Base-by-base conservation (phyloP, 2,888 invertebrate genomes). In the Gonocerus acuteangulatus region DNA sequence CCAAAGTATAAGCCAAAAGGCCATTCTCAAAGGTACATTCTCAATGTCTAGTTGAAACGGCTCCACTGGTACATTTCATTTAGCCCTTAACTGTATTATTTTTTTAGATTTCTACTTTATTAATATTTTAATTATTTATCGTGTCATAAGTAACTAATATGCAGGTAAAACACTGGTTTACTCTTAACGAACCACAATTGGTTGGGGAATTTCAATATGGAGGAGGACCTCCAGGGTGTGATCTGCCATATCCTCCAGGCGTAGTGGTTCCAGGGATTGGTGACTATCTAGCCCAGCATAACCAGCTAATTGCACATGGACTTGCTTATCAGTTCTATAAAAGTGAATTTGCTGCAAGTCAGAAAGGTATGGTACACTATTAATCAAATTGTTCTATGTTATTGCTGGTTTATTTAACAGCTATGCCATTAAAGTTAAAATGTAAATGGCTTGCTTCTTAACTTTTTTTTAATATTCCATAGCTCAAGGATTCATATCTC, bases 151-250 rank as follows among this genome's bases (percentile, higher is more conserved):
- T 42, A 7, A 42, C 13, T 42, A 3, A 15, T 42, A 16, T 34
- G 13, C 22, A 70, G 69, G 76, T 82, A 51, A 81, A 83, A 61
- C 76, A 76, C 39, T 89, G 88, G 88, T 80, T 86, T 11, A 89
- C 88, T 0, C 80, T 89, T 67, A 89, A 89, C 71, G 89, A 89
- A 70, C 87, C 87, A 2, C 77, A 78, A 42, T 80, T 80, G 68
- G 71, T 77, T 62, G 75, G 75, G 66, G 79, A 79, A 1, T 83
- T 81, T 67, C 79, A 80, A 1, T 83, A 82, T 68, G 59, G 59
- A 15, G 80, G 80, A 1, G 76, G 76, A 66, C 74, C 72, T 13
- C 23, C 27, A 7, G 2, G 69, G 67, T 2, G 63, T 70, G 27
- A 73, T 77, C 76, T 76, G 66, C 74, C 72, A 19, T 57, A 48